Evolutionary conservation across 2,113 vertebrate species (phyloP).

Genomic region (Heterotis niloticus): DNA sequence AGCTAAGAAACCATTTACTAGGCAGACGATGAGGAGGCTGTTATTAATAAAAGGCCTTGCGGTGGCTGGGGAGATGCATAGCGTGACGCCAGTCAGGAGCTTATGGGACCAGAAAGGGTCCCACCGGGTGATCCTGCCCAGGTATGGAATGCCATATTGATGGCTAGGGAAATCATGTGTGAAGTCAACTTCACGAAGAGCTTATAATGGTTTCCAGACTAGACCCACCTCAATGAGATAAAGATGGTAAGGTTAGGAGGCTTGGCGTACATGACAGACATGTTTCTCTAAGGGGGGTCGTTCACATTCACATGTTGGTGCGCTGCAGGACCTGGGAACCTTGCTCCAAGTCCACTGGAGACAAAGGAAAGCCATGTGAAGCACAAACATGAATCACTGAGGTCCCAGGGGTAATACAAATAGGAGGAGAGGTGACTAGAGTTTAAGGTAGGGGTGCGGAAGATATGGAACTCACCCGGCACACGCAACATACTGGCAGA

Average conservation of each 20-base stretch:
- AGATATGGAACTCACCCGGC: too few species aligned
- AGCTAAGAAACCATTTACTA: neutral
- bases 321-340: too few species aligned
- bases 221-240: neutral
- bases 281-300: slow-evolving; percentile 5
- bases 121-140: neutral
- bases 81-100: neutral
- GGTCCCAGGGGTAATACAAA: too few species aligned
- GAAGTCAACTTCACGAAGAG: slow-evolving; percentile 14
- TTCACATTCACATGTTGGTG: too few species aligned
- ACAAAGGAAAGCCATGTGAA: too few species aligned
- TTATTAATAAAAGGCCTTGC: slow-evolving; percentile 14
- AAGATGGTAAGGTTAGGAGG: neutral
- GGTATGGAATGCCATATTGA: neutral
- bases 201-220: slow-evolving; percentile 19
- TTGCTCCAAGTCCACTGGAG: too few species aligned
- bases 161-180: slow-evolving; percentile 34
- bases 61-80: slow-evolving; percentile 11
- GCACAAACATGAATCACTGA: too few species aligned
- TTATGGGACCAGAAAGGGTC: neutral
- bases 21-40: neutral
- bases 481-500: too few species aligned
- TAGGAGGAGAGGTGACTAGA: too few species aligned
- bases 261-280: neutral
- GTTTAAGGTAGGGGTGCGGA: too few species aligned